phyloP scores from a whole-genome alignment of 2,888 invertebrate genomes.

The Scaptomyza caliginosa region DNA sequence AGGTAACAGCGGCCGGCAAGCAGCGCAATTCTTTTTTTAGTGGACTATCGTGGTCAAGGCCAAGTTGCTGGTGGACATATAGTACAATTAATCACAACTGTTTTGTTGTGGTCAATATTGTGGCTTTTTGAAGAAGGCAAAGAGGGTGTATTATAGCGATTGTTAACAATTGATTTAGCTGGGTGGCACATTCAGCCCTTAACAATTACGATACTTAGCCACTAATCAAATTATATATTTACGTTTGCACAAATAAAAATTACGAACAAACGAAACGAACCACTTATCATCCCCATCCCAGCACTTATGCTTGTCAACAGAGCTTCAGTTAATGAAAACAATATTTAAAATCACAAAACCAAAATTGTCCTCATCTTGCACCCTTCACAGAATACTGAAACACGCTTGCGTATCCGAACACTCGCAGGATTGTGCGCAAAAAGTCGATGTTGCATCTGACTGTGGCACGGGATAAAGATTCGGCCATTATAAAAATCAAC shows the following conservation, averaged over 20 bases:
- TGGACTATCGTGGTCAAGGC: conserved; percentile 42
- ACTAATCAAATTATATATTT: conserved; percentile 67
- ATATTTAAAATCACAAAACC: conserved; percentile 63
- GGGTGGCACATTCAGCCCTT: conserved; percentile 22
- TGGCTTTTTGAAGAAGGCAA: conserved; percentile 53
- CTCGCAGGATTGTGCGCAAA: conserved; percentile 27
- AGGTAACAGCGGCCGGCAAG: conserved; percentile 30
- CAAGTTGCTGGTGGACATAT: conserved; percentile 12
- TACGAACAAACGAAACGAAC: conserved; percentile 38
- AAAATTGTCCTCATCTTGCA: conserved; percentile 25
- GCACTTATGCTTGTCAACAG: conserved; percentile 53
- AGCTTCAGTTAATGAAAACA: conserved; percentile 64
- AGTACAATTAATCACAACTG: conserved; percentile 58
- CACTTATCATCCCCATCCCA: conserved; percentile 66
- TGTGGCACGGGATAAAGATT: conserved; percentile 41
- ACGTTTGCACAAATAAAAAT: conserved; percentile 45
- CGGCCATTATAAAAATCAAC: conserved; percentile 32
- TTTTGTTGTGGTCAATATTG: conserved; percentile 73
- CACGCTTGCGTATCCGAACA: conserved; percentile 21
- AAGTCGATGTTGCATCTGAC: neutral
- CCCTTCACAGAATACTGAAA: neutral
- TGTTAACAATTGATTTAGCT: conserved; percentile 18
- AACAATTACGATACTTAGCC: conserved; percentile 37
- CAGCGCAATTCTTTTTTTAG: conserved; percentile 21
- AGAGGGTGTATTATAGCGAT: conserved; percentile 6